These are phyloP conservation scores for Cotesia vestalis DNA, from an alignment of 1,140 invertebrate species.

Conservation along the genomic window DNA sequence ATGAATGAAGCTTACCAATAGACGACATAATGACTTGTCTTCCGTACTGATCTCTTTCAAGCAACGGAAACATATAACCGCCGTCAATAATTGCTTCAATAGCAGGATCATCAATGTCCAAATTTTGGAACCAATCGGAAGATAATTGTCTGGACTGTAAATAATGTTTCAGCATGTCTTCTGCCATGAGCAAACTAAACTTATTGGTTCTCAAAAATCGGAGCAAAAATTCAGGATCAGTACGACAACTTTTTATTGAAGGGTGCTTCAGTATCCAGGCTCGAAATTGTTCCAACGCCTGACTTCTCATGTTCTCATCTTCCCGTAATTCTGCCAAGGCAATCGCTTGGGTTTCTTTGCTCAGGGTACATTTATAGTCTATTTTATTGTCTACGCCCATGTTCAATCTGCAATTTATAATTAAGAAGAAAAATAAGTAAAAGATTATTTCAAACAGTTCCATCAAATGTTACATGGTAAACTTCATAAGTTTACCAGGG, in stretches of 20 bases:
- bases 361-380: conserved; percentile 56
- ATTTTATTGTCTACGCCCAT: conserved; percentile 47
- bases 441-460: background rate
- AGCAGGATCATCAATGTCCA: conserved; percentile 76
- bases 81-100: conserved; percentile 79
- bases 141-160: conserved; percentile 81
- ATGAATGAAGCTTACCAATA: no score
- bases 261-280: conserved; percentile 83
- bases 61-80: conserved; percentile 83
- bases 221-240: conserved; percentile 81
- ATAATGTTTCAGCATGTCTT: conserved; percentile 87
- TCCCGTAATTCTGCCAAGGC: conserved; percentile 79
- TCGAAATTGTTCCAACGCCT: conserved; percentile 75
- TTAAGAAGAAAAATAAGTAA: conserved; percentile 33
- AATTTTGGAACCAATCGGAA: conserved; percentile 83
- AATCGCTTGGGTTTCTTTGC: conserved; percentile 64
- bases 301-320: conserved; percentile 74
- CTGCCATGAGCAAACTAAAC: conserved; percentile 83
- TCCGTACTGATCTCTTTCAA: conserved; percentile 76
- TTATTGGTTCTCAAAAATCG: conserved; percentile 87
- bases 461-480: no score
- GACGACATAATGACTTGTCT: conserved; percentile 77
- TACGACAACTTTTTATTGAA: conserved; percentile 77
- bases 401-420: conserved; percentile 18
- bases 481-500: no score